Conservation (phyloP, 2,113 vertebrate genomes). For the Rhipidura dahli region DNA sequence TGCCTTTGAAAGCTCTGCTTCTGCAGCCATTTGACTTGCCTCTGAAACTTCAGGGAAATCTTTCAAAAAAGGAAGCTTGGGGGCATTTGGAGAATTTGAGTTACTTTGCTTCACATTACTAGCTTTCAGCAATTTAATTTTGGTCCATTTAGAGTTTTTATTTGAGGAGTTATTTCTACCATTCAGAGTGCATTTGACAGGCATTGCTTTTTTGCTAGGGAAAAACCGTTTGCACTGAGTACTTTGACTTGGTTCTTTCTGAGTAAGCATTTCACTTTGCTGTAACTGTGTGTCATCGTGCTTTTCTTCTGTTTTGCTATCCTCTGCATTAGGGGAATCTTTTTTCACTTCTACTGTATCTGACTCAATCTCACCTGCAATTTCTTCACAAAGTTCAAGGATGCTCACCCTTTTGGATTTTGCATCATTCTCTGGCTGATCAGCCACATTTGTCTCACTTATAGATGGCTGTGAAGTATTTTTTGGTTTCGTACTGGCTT, state of each 20-base stretch:
- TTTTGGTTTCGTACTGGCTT: constrained; percentile 53
- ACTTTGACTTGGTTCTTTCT: constrained; percentile 55
- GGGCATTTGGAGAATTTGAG: constrained; percentile 47
- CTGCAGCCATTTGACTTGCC: constrained; percentile 4
- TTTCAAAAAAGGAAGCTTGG: constrained; percentile 62
- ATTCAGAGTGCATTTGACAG: constrained; percentile 87
- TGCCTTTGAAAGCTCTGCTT: constrained; percentile 55
- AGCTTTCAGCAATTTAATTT: constrained; percentile 85
- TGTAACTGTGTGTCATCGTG: constrained; percentile 16
- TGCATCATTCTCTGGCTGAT: constrained; percentile 23
- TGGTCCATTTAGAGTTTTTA: constrained; percentile 91
- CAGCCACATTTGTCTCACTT: constrained; percentile 34
- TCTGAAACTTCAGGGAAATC: constrained; percentile 56
- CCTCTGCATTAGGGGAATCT: constrained; percentile 61
- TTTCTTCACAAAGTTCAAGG: constrained; percentile 94
- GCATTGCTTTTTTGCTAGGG: constrained; percentile 86
- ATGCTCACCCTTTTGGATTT: constrained; percentile 89
- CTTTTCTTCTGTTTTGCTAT: constrained; percentile 55
- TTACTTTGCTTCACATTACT: constrained; percentile 70
- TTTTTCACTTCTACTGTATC: constrained; percentile 90
- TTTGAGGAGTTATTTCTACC: constrained; percentile 71
- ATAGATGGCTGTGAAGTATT: constrained; percentile 45
- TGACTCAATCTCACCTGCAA: constrained; percentile 95
- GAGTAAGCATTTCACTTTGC: constrained; percentile 34
- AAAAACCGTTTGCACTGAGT: constrained; percentile 90